Percentiles rank a stretch among this genome's conserved stretches.
Conservation (phyloP, 2,888 invertebrate genomes). For the Caenorhabditis sulstoni region DNA sequence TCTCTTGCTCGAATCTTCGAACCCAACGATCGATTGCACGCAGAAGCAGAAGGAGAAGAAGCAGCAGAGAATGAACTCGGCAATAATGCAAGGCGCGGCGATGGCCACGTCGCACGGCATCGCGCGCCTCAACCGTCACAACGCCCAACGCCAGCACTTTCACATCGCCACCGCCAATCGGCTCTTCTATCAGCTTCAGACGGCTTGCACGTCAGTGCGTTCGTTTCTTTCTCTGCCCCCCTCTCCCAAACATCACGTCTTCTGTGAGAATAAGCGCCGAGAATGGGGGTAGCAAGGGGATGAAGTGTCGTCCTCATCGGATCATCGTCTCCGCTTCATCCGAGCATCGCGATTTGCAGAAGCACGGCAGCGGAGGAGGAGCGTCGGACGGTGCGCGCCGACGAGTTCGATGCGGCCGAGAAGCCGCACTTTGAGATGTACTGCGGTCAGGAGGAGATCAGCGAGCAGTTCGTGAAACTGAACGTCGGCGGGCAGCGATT, state of each 20-base stretch:
- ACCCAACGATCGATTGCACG: neutral
- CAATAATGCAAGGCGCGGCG: conserved; percentile 73
- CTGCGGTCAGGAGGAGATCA: conserved; percentile 58
- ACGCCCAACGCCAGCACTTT: conserved; percentile 35
- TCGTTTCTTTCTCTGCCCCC: neutral
- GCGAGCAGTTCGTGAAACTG: conserved; percentile 68
- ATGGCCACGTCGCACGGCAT: conserved; percentile 77
- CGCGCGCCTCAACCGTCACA: conserved; percentile 74
- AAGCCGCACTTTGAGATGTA: conserved; percentile 51
- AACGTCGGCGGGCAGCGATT: conserved; percentile 77
- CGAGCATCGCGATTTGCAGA: no score
- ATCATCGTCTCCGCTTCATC: no score
- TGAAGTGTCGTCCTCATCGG: neutral
- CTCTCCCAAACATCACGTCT: neutral
- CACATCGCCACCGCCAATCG: conserved; percentile 56
- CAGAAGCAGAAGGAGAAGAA: neutral
- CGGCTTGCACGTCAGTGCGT: conserved; percentile 62
- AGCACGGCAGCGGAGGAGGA: conserved; percentile 42
- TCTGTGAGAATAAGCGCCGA: no score
- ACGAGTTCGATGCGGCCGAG: conserved; percentile 34
- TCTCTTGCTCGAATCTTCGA: neutral
- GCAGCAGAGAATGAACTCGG: conserved; percentile 68
- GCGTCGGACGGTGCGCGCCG: conserved; percentile 24
- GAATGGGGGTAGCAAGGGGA: no score
- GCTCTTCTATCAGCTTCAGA: conserved; percentile 57